phyloP scores from a whole-genome alignment of 2,797 vertebrate species.

The Otus scops region DNA sequence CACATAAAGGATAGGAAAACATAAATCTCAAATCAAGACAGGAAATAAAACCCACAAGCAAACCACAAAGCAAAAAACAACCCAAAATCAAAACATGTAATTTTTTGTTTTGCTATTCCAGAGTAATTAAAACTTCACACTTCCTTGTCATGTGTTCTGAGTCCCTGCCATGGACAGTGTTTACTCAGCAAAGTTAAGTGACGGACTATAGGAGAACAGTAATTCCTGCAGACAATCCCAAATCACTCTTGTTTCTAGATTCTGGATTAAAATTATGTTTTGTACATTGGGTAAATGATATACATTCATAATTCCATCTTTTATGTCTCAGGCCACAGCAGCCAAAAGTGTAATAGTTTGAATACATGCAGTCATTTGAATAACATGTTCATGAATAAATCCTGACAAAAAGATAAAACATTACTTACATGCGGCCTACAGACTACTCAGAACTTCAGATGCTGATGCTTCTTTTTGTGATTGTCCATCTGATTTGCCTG shows the following conservation, averaged over 20 bases:
- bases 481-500: neutral
- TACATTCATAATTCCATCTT: neutral
- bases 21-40: neutral
- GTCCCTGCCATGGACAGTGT: neutral
- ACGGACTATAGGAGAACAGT: neutral
- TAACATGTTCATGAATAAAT: neutral
- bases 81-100: neutral
- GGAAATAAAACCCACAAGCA: neutral
- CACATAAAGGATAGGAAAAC: neutral
- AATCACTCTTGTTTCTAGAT: neutral
- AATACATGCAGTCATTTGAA: neutral
- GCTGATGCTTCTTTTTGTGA: neutral
- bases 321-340: neutral
- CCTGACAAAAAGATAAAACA: neutral
- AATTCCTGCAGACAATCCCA: neutral
- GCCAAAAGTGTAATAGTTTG: neutral
- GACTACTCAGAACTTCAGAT: neutral
- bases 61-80: neutral
- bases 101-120: neutral
- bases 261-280: neutral
- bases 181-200: neutral
- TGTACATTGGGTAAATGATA: neutral
- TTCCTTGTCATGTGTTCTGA: neutral
- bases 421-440: neutral
- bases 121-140: neutral